phyloP scores from a whole-genome alignment of 1,140 invertebrate genomes.

The Aphidius gifuensis region DNA sequence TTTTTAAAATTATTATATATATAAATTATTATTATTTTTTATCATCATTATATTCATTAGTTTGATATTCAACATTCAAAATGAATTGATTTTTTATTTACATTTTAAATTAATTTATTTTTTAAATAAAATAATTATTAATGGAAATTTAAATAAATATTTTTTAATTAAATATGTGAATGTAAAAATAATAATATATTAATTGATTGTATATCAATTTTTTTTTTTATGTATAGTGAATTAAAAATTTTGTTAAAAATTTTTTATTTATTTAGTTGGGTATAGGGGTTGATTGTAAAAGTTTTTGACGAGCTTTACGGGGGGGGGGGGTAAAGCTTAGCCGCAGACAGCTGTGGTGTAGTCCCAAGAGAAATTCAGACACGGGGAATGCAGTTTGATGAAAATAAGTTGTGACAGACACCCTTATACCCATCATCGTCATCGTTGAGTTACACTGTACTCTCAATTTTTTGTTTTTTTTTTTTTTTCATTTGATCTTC shows the following conservation, averaged over 20 bases:
- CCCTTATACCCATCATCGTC: conserved; percentile 53
- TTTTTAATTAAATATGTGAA: too few species aligned
- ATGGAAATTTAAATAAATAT: too few species aligned
- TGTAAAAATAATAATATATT: too few species aligned
- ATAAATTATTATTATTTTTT: not conserved
- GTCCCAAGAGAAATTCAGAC: conserved; percentile 38
- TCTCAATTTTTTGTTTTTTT: not conserved
- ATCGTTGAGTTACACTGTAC: conserved; percentile 26
- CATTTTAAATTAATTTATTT: too few species aligned
- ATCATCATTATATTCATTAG: not conserved
- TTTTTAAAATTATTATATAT: not conserved
- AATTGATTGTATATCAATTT: too few species aligned
- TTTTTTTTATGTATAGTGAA: too few species aligned
- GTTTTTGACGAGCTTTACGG: conserved; percentile 46
- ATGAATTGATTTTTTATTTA: too few species aligned
- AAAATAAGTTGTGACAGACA: conserved; percentile 50
- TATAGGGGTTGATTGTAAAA: conserved; percentile 16
- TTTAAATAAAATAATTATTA: too few species aligned
- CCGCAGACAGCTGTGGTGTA: conserved; percentile 47
- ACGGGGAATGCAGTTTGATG: conserved; percentile 38
- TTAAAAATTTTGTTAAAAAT: too few species aligned
- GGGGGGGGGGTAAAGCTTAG: conserved; percentile 41
- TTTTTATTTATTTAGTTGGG: too few species aligned
- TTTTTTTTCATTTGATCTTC: too few species aligned
- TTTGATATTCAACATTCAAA: not conserved